Base-by-base conservation (phyloP, 2,797 vertebrate species). In the Notoglanidium macrostoma region DNA sequence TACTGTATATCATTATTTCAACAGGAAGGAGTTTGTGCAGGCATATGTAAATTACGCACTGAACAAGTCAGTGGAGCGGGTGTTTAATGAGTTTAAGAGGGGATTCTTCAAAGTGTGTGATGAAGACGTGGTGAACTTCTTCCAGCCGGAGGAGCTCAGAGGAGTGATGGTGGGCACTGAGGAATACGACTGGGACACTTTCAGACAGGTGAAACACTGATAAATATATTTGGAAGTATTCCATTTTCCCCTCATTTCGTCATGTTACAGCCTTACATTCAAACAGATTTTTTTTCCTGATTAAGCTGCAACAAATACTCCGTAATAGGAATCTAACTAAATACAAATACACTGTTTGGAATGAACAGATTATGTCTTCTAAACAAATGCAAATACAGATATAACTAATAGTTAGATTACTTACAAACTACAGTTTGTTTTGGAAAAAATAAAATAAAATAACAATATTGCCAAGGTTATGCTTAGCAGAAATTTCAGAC, bases 91-190 rank as follows among this genome's bases (percentile, higher is more conserved):
- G 85, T 99, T 99, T 94, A 95, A 94, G 91, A 95, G 93, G 87
- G 98, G 98, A 44, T 99, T 99, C 94, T 97, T 97, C 93, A 98
- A 97, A 92, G 98, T 98, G 35, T 99, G 98, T 91, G 94, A 96
- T 77, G 94, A 95, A 14, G 94, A 96, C 86, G 94, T 97, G 83
- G 96, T 99, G 92, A 95, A 97, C 87, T 95, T 99, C 87, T 99
- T 99, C 92, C 97, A 98, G 87, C 98, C 98, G 1, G 97, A 97
- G 11, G 98, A 99, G 92, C 89, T 99, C 91, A 96, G 97, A 87
- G 95, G 95, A 9, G 97, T 98, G 95, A 96, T 97, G 92, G 96
- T 97, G 94, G 98, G 98, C 90, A 96, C 96, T 67, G 97, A 98
- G 81, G 95, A 96, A 91, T 98, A 98, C 40, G 96, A 99, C 90